phyloP scores from a whole-genome alignment of 2,797 vertebrate species.

The Crenichthys baileyi region DNA sequence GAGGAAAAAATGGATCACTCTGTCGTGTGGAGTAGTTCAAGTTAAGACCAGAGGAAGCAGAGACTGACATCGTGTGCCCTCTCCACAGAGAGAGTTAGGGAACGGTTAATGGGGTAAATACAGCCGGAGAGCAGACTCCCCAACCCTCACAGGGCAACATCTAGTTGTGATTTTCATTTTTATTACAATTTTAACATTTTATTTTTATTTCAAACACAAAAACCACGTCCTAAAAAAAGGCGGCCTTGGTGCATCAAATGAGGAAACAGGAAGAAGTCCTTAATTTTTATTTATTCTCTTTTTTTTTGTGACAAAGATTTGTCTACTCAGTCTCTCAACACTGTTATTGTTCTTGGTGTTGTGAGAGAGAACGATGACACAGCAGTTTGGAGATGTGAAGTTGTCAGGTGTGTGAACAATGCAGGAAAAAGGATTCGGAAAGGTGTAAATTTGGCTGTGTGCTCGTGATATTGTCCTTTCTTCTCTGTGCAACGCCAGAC shows the following conservation, averaged over 20 bases:
- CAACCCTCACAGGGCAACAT: conserved; percentile 45
- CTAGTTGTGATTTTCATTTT: conserved; percentile 60
- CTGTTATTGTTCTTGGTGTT: conserved; percentile 54
- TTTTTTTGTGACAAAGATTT: conserved; percentile 61
- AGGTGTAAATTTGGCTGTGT: conserved; percentile 83
- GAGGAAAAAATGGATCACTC: conserved; percentile 53
- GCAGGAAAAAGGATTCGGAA: conserved; percentile 7
- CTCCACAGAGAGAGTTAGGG: conserved; percentile 12
- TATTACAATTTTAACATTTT: conserved; percentile 42
- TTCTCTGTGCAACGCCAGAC: conserved; percentile 77
- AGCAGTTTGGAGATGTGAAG: conserved; percentile 58
- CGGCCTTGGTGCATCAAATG: conserved; percentile 69
- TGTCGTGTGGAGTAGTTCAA: conserved; percentile 58
- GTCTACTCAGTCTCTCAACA: conserved; percentile 62
- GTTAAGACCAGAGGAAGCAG: conserved; percentile 61
- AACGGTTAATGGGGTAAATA: conserved; percentile 30
- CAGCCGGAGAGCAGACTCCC: conserved; percentile 61
- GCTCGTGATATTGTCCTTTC: conserved; percentile 86
- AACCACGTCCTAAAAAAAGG: conserved; percentile 78
- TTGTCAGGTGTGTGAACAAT: conserved; percentile 42
- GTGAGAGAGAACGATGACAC: conserved; percentile 76
- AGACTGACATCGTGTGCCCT: conserved; percentile 21
- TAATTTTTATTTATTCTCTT: conserved; percentile 16
- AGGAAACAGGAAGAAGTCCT: conserved; percentile 59
- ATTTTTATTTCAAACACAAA: conserved; percentile 78